Percentiles rank a stretch among this genome's conserved stretches.
phyloP scores from a whole-genome alignment of 2,888 invertebrate species.

The Ommatoiulus sabulosus region DNA sequence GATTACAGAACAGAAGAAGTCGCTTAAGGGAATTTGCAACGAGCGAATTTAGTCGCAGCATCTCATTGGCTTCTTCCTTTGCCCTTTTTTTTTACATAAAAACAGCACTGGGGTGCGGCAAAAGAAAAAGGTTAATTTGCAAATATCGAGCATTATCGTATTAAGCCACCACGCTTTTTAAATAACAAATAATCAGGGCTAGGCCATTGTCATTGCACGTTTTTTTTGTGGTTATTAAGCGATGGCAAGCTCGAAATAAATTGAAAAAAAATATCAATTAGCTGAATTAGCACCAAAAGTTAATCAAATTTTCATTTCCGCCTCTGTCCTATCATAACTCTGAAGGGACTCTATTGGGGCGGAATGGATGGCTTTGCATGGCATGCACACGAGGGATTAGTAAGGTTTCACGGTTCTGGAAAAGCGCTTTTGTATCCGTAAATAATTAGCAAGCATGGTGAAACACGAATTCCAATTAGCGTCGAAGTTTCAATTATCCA shows the following conservation, averaged over 20 bases:
- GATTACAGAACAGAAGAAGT: slow-evolving; percentile 37
- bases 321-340: not conserved
- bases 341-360: not conserved
- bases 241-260: not conserved
- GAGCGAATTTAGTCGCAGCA: not conserved
- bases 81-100: not conserved
- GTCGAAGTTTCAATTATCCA: slow-evolving; percentile 41
- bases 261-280: not conserved
- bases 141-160: not conserved
- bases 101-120: not conserved
- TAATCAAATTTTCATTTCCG: not conserved
- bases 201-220: not conserved
- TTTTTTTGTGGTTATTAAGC: not conserved
- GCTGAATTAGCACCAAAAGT: not conserved
- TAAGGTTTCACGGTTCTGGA: not conserved
- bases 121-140: not conserved
- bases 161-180: not conserved
- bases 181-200: not conserved
- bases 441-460: slow-evolving; percentile 41
- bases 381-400: slow-evolving; percentile 16
- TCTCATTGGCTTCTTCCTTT: not conserved
- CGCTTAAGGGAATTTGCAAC: slow-evolving; percentile 30
- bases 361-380: not conserved
- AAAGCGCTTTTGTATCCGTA: slow-evolving; percentile 37
- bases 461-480: slow-evolving; percentile 41